Percentiles rank a stretch among this genome's conserved stretches.
Conservation (phyloP, 2,888 invertebrate genomes). For the Callimorpha dominula region DNA sequence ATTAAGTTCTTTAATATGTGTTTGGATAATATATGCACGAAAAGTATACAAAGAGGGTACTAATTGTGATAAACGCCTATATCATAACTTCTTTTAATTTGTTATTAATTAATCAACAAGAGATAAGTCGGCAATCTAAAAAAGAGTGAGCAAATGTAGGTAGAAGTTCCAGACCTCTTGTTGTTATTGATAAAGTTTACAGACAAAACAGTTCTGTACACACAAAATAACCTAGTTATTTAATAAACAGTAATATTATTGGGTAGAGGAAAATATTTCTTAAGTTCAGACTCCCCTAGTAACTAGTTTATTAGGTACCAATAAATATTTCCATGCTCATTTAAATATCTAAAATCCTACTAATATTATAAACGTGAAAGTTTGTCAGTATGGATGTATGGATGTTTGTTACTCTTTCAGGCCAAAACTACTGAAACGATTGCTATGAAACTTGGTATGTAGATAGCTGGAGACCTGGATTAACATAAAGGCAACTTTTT, state of each 20-base stretch:
- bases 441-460: no score
- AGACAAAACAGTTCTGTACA: conserved; percentile 28
- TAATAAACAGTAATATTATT: background rate
- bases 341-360: no score
- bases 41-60: background rate
- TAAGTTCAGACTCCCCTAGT: background rate
- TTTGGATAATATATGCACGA: background rate
- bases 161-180: conserved; percentile 21
- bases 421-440: no score
- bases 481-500: no score
- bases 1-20: background rate
- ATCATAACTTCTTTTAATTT: conserved; percentile 1
- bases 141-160: conserved; percentile 14
- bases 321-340: no score
- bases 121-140: conserved; percentile 18
- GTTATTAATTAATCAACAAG: conserved; percentile 1
- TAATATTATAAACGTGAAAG: no score
- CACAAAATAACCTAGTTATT: background rate
- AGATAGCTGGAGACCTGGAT: no score
- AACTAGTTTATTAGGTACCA: background rate
- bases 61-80: background rate
- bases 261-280: no score
- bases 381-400: no score
- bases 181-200: conserved; percentile 18
- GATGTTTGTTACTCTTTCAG: no score